These are phyloP conservation scores for Isurus oxyrinchus DNA, from an alignment of 2,113 vertebrate genomes.

Conservation along the genomic window DNA sequence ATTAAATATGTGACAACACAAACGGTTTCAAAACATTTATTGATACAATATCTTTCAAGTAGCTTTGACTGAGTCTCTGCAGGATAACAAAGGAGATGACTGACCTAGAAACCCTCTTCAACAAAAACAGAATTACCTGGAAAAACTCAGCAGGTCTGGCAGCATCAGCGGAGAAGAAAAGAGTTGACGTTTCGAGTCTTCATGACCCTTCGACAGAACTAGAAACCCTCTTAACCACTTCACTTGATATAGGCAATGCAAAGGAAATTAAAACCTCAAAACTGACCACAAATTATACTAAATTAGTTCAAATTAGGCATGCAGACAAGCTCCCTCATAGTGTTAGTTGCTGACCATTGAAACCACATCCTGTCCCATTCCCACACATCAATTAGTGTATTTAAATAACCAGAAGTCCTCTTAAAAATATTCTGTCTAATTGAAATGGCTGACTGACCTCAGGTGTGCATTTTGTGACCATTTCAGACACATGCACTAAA, in stretches of 20 bases:
- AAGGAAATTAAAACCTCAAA: not conserved
- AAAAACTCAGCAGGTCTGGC: no score
- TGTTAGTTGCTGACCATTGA: not conserved
- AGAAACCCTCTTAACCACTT: not conserved
- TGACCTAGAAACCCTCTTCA: not conserved
- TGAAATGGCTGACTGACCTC: not conserved
- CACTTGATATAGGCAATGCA: not conserved
- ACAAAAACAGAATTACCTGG: no score
- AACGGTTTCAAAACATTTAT: not conserved
- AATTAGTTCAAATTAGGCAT: not conserved
- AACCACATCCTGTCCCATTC: not conserved
- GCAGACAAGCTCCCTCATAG: not conserved
- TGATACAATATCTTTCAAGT: not conserved
- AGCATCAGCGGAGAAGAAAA: no score
- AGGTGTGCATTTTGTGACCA: not conserved
- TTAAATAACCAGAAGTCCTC: not conserved
- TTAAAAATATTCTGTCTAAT: not conserved
- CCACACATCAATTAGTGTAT: not conserved
- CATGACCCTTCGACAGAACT: no score
- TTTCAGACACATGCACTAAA: not conserved
- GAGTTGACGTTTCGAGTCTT: no score
- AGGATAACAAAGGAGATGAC: not conserved
- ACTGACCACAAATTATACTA: not conserved
- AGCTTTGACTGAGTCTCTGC: not conserved
- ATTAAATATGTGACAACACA: not conserved